phyloP scores from a whole-genome alignment of 2,797 vertebrate genomes.

The Bradypodion pumilum region DNA sequence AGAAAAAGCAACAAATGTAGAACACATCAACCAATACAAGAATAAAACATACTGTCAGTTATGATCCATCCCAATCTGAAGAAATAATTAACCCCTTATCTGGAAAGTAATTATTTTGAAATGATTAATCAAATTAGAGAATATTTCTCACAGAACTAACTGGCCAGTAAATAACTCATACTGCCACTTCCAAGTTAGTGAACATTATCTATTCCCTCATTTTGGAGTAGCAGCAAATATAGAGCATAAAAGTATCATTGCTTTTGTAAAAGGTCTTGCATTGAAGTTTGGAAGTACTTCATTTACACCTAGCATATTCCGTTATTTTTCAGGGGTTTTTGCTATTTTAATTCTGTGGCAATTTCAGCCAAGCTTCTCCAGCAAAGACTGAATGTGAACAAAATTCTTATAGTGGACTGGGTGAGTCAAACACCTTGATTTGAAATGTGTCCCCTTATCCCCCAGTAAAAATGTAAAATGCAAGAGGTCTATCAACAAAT shows the following conservation, averaged over 20 bases:
- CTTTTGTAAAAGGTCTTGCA: neutral
- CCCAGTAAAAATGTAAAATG: neutral
- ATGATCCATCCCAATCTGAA: neutral
- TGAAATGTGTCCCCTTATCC: neutral
- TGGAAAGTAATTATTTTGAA: neutral
- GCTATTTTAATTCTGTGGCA: constrained; percentile 97
- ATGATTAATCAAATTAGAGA: neutral
- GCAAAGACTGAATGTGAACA: constrained; percentile 91
- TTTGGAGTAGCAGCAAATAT: neutral
- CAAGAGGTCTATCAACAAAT: neutral
- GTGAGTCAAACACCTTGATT: constrained; percentile 75
- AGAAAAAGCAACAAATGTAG: neutral
- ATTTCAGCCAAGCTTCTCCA: constrained; percentile 95
- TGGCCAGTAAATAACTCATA: neutral
- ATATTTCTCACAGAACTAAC: neutral
- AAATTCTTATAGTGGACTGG: constrained; percentile 98
- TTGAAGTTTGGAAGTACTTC: neutral
- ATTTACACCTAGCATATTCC: neutral
- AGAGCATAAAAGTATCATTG: neutral
- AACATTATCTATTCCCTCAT: neutral
- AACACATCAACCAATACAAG: neutral
- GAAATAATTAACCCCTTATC: neutral
- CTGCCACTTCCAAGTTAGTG: neutral
- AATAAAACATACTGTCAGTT: neutral
- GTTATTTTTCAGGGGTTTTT: constrained; percentile 88